Base-by-base conservation (phyloP, 1,140 invertebrate species). In the Monochamus saltuarius region DNA sequence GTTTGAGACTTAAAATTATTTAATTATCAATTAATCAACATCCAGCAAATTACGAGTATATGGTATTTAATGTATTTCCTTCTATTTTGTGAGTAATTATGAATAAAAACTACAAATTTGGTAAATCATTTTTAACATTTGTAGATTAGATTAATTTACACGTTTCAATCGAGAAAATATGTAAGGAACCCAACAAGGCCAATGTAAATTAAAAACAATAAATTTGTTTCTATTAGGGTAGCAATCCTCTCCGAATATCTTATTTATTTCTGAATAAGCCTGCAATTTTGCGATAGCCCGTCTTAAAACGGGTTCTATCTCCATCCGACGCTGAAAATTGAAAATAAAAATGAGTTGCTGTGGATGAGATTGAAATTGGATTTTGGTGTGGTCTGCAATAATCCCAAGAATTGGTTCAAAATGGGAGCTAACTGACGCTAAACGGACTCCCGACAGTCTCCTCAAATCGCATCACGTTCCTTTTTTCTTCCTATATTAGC, bases 301-400 rank as follows among this genome's bases (percentile, higher is more conserved):
- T 51, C 29, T 1, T 13, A 35, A 13, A 51, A 51, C 49, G 22
- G 22, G 4, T 51, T 4, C 7, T 47, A 29, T 47, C 45, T 3
- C 19, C 6, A 9, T 10, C 7, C 17, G 17, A 1, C n/a, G 45
- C 16, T 22, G 55, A 49, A 57, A 57, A 57, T 57, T 57, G 55
- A 57, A 57, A 57, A 57, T 57, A 57, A 57, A 57, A 57, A 57
- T 57, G 55, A 57, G 43, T 57, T 35, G 55, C 43, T 51, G 14
- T 51, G 22, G 45, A 57, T 57, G 55, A 57, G 55, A 57, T 57
- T 49, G 55, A 22, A 49, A 57, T 57, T 57, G 55, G 55, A 57
- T 49, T 46, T 46, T 29, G 42, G 13, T 55, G 52, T 51, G 49
- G 49, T 51, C 49, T n/a, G 49, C 49, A 19, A 47, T 47, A 47